These are phyloP conservation scores for Matsumyia berberina DNA, from an alignment of 2,888 invertebrate species.

Conservation along the genomic window DNA sequence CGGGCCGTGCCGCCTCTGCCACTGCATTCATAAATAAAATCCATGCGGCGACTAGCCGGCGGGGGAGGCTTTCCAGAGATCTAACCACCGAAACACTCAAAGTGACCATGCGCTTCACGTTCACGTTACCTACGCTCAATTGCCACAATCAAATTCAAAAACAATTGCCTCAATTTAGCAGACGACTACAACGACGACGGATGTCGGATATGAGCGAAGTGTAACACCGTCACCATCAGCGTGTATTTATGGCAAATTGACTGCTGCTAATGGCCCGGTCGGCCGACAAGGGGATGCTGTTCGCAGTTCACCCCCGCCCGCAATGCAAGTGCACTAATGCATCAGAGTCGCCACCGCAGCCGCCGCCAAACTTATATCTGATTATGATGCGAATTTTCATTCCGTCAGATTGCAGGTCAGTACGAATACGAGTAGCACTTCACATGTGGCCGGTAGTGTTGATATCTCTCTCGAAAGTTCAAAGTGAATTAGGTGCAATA, in stretches of 20 bases:
- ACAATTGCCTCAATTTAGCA: constrained; percentile 82
- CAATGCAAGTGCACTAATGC: constrained; percentile 59
- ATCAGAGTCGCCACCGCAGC: constrained; percentile 40
- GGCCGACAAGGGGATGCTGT: constrained; percentile 20
- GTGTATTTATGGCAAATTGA: constrained; percentile 69
- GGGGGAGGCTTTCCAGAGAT: constrained; percentile 37
- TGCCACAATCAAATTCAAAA: constrained; percentile 84
- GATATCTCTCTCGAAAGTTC: constrained; percentile 47
- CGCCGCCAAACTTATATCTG: constrained; percentile 79
- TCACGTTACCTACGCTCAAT: constrained; percentile 81
- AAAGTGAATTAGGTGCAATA: constrained; percentile 77
- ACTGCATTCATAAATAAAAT: constrained; percentile 44
- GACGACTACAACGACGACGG: constrained; percentile 73
- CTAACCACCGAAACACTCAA: constrained; percentile 66
- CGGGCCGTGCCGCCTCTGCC: constrained; percentile 39
- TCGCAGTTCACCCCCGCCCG: neutral
- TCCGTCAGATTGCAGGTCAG: constrained; percentile 73
- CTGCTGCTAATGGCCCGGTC: constrained; percentile 65
- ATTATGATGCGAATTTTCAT: constrained; percentile 76
- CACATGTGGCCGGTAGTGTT: constrained; percentile 31
- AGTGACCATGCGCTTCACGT: constrained; percentile 78
- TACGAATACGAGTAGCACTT: constrained; percentile 15
- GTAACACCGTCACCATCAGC: constrained; percentile 69
- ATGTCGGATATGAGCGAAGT: constrained; percentile 74
- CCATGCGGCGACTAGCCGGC: constrained; percentile 21